phyloP scores from a whole-genome alignment of 2,797 vertebrate genomes.

The Lithobates sylvaticus region DNA sequence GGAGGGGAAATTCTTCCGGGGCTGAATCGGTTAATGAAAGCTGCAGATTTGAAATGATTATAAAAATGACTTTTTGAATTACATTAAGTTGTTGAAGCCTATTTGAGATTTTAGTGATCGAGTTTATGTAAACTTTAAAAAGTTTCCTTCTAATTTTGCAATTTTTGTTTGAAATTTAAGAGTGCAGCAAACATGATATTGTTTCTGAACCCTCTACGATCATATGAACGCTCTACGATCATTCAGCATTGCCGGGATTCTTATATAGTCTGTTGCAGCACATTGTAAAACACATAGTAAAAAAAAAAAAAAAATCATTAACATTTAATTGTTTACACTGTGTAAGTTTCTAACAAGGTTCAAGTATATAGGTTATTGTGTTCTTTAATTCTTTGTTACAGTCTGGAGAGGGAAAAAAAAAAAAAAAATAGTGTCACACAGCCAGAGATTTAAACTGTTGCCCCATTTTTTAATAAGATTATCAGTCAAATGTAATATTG shows the following conservation, averaged over 20 bases:
- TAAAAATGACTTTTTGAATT: no score
- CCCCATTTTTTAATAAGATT: conserved; percentile 61
- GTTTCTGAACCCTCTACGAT: not conserved
- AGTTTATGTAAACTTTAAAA: no score
- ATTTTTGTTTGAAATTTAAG: no score
- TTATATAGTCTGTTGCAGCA: not conserved
- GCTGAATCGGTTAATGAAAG: no score
- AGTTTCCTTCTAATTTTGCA: no score
- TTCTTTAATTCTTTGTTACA: conserved; percentile 39
- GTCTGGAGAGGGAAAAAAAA: conserved; percentile 16
- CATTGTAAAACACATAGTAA: not conserved
- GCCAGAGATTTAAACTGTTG: conserved; percentile 59
- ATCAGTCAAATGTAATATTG: conserved; percentile 61
- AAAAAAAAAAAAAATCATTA: not conserved
- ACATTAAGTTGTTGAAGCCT: no score
- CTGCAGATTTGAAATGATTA: no score
- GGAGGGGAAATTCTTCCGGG: no score
- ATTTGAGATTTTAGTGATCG: no score
- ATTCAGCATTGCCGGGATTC: not conserved
- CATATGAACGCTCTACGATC: not conserved
- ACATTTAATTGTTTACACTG: conserved; percentile 31
- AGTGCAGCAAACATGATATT: not conserved
- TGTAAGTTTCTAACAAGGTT: conserved; percentile 46
- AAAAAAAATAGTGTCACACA: conserved; percentile 48
- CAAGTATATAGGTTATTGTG: conserved; percentile 50